Percentiles rank a stretch among this genome's conserved stretches.
Evolutionary conservation across 1,140 invertebrate genomes (phyloP).

Genomic region (Copidosoma floridanum): DNA sequence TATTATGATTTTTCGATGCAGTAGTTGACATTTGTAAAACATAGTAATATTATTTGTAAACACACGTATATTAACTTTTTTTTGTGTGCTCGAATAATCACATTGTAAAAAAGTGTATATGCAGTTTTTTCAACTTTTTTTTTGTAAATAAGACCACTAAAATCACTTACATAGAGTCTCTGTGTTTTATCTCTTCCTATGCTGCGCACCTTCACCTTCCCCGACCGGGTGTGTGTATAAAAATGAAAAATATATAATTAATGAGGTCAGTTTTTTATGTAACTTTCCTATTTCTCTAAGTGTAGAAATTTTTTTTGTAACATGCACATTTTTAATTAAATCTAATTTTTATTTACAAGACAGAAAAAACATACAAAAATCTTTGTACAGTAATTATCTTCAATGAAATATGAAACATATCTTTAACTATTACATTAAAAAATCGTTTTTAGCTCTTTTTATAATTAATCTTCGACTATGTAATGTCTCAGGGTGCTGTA

Average conservation of each 20-base stretch:
- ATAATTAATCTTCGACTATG: conserved; percentile 16
- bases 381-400: conserved; percentile 5
- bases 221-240: conserved; percentile 12
- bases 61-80: conserved; percentile 13
- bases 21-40: too few species aligned
- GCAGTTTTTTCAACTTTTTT: neutral
- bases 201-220: conserved; percentile 20
- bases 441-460: conserved; percentile 7
- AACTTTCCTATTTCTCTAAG: conserved; percentile 55
- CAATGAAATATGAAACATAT: conserved; percentile 2
- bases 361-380: too few species aligned
- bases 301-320: too few species aligned
- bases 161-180: conserved; percentile 46
- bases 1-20: too few species aligned
- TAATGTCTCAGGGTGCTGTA: conserved; percentile 8
- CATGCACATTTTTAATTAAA: too few species aligned
- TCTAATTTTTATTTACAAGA: too few species aligned
- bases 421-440: neutral
- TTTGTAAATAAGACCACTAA: conserved; percentile 10
- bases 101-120: too few species aligned
- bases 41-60: too few species aligned
- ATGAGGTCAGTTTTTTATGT: conserved; percentile 57
- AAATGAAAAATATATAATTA: conserved; percentile 10
- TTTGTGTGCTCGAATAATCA: too few species aligned
- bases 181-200: conserved; percentile 46